These are phyloP conservation scores for Orchestes rusci DNA, from an alignment of 2,888 invertebrate species.

Conservation along the genomic window DNA sequence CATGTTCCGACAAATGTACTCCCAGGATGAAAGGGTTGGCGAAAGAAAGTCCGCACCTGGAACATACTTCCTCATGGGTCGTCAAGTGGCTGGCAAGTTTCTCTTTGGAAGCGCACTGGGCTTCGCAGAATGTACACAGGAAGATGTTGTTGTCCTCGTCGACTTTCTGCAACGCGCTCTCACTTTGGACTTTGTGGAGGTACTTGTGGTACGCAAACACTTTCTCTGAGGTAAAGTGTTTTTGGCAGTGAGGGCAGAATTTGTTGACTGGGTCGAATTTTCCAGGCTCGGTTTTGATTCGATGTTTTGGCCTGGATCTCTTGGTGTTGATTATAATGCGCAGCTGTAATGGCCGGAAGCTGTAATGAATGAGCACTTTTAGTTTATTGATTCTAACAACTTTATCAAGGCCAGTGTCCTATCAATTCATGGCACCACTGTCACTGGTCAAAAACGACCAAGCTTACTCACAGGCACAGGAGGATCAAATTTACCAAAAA, in stretches of 20 bases:
- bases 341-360: no score
- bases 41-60: conserved; percentile 35
- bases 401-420: no score
- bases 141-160: conserved; percentile 20
- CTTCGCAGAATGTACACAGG: conserved; percentile 28
- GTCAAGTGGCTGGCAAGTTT: conserved; percentile 22
- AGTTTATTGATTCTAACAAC: no score
- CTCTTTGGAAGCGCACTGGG: conserved; percentile 18
- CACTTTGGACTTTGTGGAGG: conserved; percentile 13
- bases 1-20: conserved; percentile 37
- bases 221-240: conserved; percentile 12
- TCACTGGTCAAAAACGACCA: no score
- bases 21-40: conserved; percentile 37
- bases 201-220: conserved; percentile 15
- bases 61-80: conserved; percentile 42
- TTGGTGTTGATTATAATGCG: no score
- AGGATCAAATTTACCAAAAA: no score
- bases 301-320: no score
- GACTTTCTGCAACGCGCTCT: conserved; percentile 15
- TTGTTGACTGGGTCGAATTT: neutral
- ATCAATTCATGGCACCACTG: no score
- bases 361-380: no score
- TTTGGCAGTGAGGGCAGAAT: conserved; percentile 5
- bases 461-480: no score
- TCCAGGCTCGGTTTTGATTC: no score